Conservation (phyloP, 1,140 invertebrate genomes). For the Drosophila lacertosa region DNA sequence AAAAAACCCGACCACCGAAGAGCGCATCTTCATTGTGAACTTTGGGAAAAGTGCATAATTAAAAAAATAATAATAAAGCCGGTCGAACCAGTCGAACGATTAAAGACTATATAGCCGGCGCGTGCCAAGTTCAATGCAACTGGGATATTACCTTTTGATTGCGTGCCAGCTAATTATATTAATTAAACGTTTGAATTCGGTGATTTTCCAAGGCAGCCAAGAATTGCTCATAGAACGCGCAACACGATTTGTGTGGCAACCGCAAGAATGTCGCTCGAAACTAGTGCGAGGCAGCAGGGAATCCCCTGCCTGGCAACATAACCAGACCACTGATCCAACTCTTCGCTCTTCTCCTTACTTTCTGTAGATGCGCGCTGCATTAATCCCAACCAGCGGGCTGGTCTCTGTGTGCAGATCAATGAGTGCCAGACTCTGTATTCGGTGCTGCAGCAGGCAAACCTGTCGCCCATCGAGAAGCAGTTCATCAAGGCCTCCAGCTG, state of each 20-base stretch:
- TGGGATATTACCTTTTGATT: slow-evolving; percentile 28
- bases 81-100: slow-evolving; percentile 34
- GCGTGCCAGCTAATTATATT: not conserved
- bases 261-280: slow-evolving; percentile 55
- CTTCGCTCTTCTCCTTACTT: not conserved
- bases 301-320: slow-evolving; percentile 21
- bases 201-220: slow-evolving; percentile 1
- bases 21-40: slow-evolving; percentile 18
- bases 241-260: slow-evolving; percentile 6
- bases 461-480: slow-evolving; percentile 45
- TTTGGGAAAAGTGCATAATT: slow-evolving; percentile 16
- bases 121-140: slow-evolving; percentile 21
- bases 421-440: slow-evolving; percentile 69
- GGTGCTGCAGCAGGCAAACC: slow-evolving; percentile 49
- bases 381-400: slow-evolving; percentile 66
- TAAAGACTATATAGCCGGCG: slow-evolving; percentile 6
- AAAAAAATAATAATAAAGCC: slow-evolving; percentile 42
- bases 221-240: not conserved
- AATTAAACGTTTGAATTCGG: slow-evolving; percentile 21
- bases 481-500: slow-evolving; percentile 66
- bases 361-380: slow-evolving; percentile 57
- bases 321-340: slow-evolving; percentile 29
- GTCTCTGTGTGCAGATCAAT: slow-evolving; percentile 65
- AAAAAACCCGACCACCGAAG: slow-evolving; percentile 26
- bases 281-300: slow-evolving; percentile 14